Evolutionary conservation across 2,797 vertebrate species (phyloP), one percentile per base, ranked within the genome.

Genomic region (Ibycter americanus): DNA sequence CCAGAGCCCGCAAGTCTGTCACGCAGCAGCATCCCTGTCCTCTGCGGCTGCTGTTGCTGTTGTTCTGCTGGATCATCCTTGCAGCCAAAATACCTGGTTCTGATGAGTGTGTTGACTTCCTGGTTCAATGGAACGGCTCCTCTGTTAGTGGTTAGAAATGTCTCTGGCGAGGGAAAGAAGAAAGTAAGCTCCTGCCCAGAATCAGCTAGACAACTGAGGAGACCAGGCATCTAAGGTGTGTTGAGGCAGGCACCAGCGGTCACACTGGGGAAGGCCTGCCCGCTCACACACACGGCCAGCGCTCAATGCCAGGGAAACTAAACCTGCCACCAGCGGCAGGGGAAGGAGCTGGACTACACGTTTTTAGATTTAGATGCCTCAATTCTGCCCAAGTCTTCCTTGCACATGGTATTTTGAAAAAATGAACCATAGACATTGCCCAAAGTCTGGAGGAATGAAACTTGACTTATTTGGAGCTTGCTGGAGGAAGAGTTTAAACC

Each of bases 31-130:
- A 2, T 46, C n/a, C 21, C 38, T 22, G 16, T 56, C 17, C 25
- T 73, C 54, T 0, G 3, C 5, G 19, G 40, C 51, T 89, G 52
- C 68, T 1, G 0, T 29, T 0, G 1, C 42, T 71, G 5, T 20
- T 46, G 12, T 54, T 93, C 70, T 70, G 38, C 58, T 31, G 10
- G 3, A 1, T 54, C 3, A 2, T 40, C 52, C 68, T 79, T 1
- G 1, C 59, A 93, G n/a, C 20, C 12, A 19, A 47, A 55, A 76
- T 16, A 47, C 11, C 38, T 6, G 15, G 54, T 82, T 77, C 51
- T 52, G 34, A 42, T 0, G 3, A 74, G 26, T 18, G 17, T 83
- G 26, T 78, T 2, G 1, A 2, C 27, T 55, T 83, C 67, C 59
- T 83, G 65, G 32, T 49, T 80, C 34, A 44, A 27, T 71, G 77